Conservation (phyloP, 1,140 invertebrate genomes). For the Aphaenogaster ashmeadi region DNA sequence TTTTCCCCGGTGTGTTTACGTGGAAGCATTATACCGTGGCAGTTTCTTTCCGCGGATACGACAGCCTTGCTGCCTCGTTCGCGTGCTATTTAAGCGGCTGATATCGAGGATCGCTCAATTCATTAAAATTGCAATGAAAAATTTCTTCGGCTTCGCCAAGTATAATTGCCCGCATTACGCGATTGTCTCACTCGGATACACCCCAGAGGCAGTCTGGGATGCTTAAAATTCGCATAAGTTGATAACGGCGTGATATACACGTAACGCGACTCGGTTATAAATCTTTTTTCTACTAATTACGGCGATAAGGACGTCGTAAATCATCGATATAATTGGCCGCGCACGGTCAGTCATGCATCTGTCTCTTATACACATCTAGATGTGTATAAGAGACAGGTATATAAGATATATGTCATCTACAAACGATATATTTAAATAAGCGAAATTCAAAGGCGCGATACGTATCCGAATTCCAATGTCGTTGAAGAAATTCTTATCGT, state of each 20-base stretch:
- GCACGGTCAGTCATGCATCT: conserved; percentile 52
- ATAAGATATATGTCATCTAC: too few relatives aligned
- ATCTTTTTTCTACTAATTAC: conserved; percentile 60
- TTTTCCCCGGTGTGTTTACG: not conserved
- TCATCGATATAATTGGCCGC: conserved; percentile 63
- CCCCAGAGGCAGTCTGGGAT: not conserved
- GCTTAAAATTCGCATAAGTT: conserved; percentile 7
- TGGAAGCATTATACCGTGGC: conserved; percentile 20
- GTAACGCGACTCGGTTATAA: conserved; percentile 29
- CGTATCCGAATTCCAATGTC: too few relatives aligned
- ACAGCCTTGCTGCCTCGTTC: not conserved
- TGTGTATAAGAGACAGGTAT: too few relatives aligned
- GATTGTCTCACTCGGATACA: conserved; percentile 23
- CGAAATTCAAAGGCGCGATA: too few relatives aligned
- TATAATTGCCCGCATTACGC: conserved; percentile 33
- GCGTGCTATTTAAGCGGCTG: conserved; percentile 16
- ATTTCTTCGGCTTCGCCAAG: conserved; percentile 2
- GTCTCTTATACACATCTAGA: too few relatives aligned
- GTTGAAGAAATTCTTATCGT: too few relatives aligned
- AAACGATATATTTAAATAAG: too few relatives aligned
- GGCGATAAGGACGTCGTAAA: conserved; percentile 61
- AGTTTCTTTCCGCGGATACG: conserved; percentile 32
- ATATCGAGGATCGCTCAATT: conserved; percentile 35
- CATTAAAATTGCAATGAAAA: conserved; percentile 43
- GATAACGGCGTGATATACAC: conserved; percentile 28